phyloP scores from a whole-genome alignment of 2,113 vertebrate species.

The Bungarus multicinctus region DNA sequence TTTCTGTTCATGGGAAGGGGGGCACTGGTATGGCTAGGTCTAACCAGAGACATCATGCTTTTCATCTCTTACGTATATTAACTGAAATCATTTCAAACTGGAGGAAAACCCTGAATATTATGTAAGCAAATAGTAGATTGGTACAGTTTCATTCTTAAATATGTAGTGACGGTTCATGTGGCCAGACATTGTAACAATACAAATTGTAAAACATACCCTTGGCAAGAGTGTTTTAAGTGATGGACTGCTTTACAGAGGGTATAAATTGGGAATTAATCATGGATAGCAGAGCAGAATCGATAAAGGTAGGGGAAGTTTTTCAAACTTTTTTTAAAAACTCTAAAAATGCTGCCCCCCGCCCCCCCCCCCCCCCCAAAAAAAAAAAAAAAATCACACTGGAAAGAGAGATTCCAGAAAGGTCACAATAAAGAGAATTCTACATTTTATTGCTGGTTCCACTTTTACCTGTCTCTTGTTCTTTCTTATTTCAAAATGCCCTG shows the following conservation, averaged over 20 bases:
- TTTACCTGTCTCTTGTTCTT: not conserved
- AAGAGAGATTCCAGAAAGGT: not conserved
- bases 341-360: not conserved
- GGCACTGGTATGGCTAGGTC: not conserved
- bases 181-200: not conserved
- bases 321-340: not conserved
- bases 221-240: not conserved
- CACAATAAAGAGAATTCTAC: not conserved
- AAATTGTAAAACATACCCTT: not conserved
- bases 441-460: not conserved
- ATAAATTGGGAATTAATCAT: not conserved
- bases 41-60: not conserved
- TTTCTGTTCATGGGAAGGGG: not conserved
- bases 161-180: not conserved
- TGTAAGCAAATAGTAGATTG: too few species aligned
- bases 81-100: not conserved
- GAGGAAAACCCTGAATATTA: not conserved
- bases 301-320: not conserved
- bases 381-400: not conserved
- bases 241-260: not conserved
- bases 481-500: not conserved
- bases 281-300: not conserved
- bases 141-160: not conserved
- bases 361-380: too few species aligned
- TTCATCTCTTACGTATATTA: not conserved